A percentile compares a stretch with the other conserved stretches of the same genome.
phyloP scores from a whole-genome alignment of 1,140 invertebrate species.

The Brachionus paranguensis region DNA sequence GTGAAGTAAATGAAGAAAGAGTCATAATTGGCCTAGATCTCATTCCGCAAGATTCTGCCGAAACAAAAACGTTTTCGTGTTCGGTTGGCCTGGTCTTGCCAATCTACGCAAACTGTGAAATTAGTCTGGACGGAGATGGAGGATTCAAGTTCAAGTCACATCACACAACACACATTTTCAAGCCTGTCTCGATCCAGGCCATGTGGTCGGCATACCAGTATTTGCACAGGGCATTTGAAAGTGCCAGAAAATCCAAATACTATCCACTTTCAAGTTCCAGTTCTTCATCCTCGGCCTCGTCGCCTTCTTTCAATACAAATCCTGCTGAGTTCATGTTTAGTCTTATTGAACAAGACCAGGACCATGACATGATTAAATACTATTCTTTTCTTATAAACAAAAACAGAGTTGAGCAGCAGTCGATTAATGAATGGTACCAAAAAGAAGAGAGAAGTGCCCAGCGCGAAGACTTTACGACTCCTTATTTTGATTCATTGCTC shows the following conservation, averaged over 20 bases:
- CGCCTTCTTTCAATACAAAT: not conserved
- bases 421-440: slow-evolving; percentile 37
- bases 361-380: slow-evolving; percentile 14
- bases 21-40: slow-evolving; percentile 21
- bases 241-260: not conserved
- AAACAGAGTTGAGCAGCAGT: not conserved
- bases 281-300: slow-evolving; percentile 1
- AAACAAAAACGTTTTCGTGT: not conserved
- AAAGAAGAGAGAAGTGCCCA: slow-evolving; percentile 34
- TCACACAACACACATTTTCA: slow-evolving; percentile 37
- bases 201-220: slow-evolving; percentile 40
- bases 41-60: not conserved
- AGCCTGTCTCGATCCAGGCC: slow-evolving; percentile 23
- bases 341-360: not conserved
- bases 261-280: not conserved
- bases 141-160: slow-evolving; percentile 38
- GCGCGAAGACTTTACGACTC: slow-evolving; percentile 38
- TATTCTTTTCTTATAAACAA: slow-evolving; percentile 12
- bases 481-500: slow-evolving; percentile 22
- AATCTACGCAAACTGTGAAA: slow-evolving; percentile 38
- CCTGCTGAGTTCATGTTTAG: not conserved
- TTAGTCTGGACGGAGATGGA: slow-evolving; percentile 26
- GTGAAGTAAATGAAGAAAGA: not conserved
- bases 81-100: slow-evolving; percentile 5
- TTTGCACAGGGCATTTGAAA: slow-evolving; percentile 36